A percentile compares a stretch with the other conserved stretches of the same genome.
phyloP scores from a whole-genome alignment of 2,113 vertebrate genomes.

The Microtus pennsylvanicus region DNA sequence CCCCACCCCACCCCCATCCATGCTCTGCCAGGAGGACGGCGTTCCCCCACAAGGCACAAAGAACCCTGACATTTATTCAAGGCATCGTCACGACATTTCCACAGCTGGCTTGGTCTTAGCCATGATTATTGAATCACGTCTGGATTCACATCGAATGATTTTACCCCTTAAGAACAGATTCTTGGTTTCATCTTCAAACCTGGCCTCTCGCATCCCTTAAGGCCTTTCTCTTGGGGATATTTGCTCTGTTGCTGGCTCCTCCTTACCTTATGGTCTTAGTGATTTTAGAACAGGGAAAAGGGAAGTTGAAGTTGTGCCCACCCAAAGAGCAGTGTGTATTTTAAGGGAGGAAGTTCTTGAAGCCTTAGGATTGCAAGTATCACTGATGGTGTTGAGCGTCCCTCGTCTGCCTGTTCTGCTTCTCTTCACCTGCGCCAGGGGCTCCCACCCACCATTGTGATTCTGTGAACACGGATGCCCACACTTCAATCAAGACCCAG shows the following conservation, averaged over 20 bases:
- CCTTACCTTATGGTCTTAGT: not conserved
- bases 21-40: not conserved
- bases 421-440: not conserved
- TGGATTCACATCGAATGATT: not conserved
- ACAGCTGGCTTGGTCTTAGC: not conserved
- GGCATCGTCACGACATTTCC: not conserved
- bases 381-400: not conserved
- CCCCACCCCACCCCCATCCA: not conserved
- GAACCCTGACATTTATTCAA: not conserved
- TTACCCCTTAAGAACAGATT: not conserved
- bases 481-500: not conserved
- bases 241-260: not conserved
- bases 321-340: not conserved
- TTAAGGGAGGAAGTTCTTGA: constrained; percentile 32
- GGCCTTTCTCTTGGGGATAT: not conserved
- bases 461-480: not conserved
- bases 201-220: not conserved
- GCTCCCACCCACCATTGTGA: not conserved
- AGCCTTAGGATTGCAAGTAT: not conserved
- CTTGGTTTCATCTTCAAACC: not conserved
- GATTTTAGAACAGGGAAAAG: not conserved
- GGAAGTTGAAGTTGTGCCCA: not conserved
- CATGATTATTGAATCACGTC: not conserved
- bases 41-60: not conserved
- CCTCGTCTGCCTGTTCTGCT: not conserved